Conservation (phyloP, 1,140 invertebrate species). For the Papilio helenus region DNA sequence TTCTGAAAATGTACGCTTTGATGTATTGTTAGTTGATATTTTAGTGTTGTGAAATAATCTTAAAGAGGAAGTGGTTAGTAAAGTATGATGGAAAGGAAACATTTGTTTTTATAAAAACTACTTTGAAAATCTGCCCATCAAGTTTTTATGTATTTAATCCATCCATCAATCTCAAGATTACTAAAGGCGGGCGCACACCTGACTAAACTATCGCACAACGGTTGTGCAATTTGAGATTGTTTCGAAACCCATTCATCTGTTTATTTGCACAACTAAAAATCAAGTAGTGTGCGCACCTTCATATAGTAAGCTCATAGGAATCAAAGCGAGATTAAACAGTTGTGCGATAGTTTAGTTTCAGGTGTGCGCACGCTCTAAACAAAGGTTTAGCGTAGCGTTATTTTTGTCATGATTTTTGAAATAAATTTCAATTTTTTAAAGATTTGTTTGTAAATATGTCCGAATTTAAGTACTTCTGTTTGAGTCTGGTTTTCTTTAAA, state of each 20-base stretch:
- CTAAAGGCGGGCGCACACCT: too few relatives aligned
- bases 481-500: constrained; percentile 19
- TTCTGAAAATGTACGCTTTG: background rate
- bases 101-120: background rate
- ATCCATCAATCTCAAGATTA: background rate
- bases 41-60: background rate
- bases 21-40: background rate
- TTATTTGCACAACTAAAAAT: too few relatives aligned
- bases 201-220: too few relatives aligned
- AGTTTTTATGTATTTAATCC: background rate
- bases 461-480: background rate
- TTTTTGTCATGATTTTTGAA: background rate
- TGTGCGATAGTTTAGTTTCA: background rate
- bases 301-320: too few relatives aligned
- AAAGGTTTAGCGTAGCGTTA: background rate
- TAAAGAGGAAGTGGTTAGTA: background rate
- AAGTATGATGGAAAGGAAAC: background rate
- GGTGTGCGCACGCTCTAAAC: background rate
- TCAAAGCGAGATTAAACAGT: background rate
- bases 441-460: constrained; percentile 16
- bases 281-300: too few relatives aligned
- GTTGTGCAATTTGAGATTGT: too few relatives aligned
- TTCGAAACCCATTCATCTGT: too few relatives aligned
- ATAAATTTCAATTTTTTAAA: background rate
- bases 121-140: background rate